Conservation (phyloP, 2,113 vertebrate species). For the Ailuropoda melanoleuca region DNA sequence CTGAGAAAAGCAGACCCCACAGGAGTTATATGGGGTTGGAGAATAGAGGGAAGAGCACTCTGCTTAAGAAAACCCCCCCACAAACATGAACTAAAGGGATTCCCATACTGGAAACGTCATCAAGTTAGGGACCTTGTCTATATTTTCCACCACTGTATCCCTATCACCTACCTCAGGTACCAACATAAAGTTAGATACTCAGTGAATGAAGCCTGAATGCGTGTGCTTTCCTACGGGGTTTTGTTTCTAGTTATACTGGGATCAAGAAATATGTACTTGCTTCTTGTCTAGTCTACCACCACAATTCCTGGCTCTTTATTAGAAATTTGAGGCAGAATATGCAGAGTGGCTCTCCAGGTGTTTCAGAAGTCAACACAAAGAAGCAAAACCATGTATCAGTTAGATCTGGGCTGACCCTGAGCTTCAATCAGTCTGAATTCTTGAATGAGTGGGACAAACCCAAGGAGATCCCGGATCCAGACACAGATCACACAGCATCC, state of each 20-base stretch:
- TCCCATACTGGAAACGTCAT: neutral
- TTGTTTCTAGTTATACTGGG: neutral
- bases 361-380: conserved; percentile 25
- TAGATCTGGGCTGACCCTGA: neutral
- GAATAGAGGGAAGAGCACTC: neutral
- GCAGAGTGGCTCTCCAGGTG: neutral
- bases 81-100: neutral
- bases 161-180: neutral
- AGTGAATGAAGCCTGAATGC: neutral
- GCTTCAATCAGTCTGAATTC: neutral
- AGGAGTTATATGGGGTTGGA: neutral
- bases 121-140: neutral
- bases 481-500: neutral
- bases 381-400: neutral
- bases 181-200: neutral
- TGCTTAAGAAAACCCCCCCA: neutral
- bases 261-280: neutral
- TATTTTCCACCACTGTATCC: neutral
- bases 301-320: neutral
- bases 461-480: neutral
- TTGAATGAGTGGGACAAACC: conserved; percentile 18
- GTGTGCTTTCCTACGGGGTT: neutral
- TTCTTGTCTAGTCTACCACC: neutral
- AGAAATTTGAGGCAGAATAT: neutral
- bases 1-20: neutral